phyloP scores from a whole-genome alignment of 2,888 invertebrate species.

The Tachina fera region DNA sequence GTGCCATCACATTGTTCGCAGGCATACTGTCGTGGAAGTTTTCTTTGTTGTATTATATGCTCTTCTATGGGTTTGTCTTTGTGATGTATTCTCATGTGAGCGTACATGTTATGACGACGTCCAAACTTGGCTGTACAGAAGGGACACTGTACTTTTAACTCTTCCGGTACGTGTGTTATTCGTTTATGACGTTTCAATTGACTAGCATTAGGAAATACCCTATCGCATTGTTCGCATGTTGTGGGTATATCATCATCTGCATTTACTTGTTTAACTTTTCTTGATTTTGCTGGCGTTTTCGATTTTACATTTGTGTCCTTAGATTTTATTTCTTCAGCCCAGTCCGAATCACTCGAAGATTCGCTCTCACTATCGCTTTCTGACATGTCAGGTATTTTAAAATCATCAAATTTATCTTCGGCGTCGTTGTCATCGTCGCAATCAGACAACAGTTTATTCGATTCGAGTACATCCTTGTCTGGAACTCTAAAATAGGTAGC shows the following conservation, averaged over 20 bases:
- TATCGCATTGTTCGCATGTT: conserved; percentile 86
- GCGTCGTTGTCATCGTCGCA: conserved; percentile 36
- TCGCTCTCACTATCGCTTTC: conserved; percentile 53
- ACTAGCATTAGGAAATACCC: conserved; percentile 86
- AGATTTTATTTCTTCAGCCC: conserved; percentile 39
- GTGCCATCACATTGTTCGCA: conserved; percentile 78
- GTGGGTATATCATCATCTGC: conserved; percentile 76
- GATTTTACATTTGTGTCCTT: conserved; percentile 33
- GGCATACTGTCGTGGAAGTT: conserved; percentile 80
- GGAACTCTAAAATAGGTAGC: conserved; percentile 8
- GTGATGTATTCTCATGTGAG: conserved; percentile 83
- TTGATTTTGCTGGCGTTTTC: conserved; percentile 50
- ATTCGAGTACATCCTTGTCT: conserved; percentile 40
- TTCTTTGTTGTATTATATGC: conserved; percentile 73
- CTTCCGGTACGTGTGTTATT: conserved; percentile 84
- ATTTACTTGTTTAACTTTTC: conserved; percentile 75
- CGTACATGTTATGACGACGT: conserved; percentile 85
- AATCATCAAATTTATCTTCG: conserved; percentile 57
- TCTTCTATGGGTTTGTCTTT: conserved; percentile 66
- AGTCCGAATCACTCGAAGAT: conserved; percentile 58
- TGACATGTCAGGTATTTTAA: conserved; percentile 17
- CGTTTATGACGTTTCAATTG: conserved; percentile 86
- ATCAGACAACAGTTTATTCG: conserved; percentile 21
- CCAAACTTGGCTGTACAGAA: conserved; percentile 85
- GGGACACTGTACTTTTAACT: conserved; percentile 84